Base-by-base conservation (phyloP, 2,113 vertebrate species). In the Semicossyphus pulcher region DNA sequence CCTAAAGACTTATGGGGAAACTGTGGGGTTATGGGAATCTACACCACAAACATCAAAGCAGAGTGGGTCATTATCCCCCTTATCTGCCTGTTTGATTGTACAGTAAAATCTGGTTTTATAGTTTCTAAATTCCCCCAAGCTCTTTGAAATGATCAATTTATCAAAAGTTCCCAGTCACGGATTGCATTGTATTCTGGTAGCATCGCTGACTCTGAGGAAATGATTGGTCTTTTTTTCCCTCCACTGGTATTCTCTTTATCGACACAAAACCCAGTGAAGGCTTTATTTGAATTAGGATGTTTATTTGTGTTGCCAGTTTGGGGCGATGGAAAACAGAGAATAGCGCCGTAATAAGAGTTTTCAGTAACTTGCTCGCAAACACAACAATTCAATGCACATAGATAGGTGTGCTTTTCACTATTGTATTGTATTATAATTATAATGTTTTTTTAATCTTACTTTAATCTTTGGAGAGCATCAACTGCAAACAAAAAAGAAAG, bases 261-360 rank as follows among this genome's bases (percentile, higher is more conserved):
- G 78, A 70, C 47, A 65, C 25, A 52, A 39, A 59, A 48, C 53
- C 18, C 36, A 41, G 20, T 31, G n/a, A 65, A 39, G 48, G 8
- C 66, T 76, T 71, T 61, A 76, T 66, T 71, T 60, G 26, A 59
- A 45, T 67, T 39, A 31, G 7, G 23, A 11, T 45, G 23, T 64
- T 70, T 65, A 47, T 32, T 41, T 59, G 37, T 49, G 41, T 31
- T 41, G 42, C 34, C 39, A 54, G 36, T 20, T 31, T 31, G 12
- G 36, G 10, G 48, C 10, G 23, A 53, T 12, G 0, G 23, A 39
- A 36, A 36, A 34, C 7, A n/a, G 10, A 39, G 23, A 57, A 61
- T 20, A 65, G 7, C 25, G 37, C 39, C 36, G 47, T 39, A 15
- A 21, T 7, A 42, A 36, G 9, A 45, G n/a, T n/a, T 72, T 34